phyloP scores from a whole-genome alignment of 2,797 vertebrate genomes.

The Paratrypauchen microcephalus region DNA sequence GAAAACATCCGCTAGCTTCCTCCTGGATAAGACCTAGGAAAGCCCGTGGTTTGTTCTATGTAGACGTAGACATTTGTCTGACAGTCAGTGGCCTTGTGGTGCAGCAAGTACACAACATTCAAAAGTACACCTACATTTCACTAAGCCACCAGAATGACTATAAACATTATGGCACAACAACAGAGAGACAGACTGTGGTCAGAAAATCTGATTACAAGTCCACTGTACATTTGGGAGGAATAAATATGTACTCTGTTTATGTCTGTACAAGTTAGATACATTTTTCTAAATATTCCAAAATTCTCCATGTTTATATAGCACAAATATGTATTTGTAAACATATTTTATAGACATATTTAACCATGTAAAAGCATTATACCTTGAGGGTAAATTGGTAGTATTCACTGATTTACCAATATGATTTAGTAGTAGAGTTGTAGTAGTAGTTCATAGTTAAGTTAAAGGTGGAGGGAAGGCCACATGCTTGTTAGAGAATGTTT shows the following conservation, averaged over 20 bases:
- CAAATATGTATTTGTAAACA: background rate
- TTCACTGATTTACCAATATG: background rate
- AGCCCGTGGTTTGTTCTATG: conserved; percentile 56
- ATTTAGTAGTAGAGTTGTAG: background rate
- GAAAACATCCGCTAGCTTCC: conserved; percentile 52
- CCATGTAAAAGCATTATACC: background rate
- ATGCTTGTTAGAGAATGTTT: no score
- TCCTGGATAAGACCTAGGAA: conserved; percentile 59
- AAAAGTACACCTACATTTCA: conserved; percentile 32
- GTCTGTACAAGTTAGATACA: background rate
- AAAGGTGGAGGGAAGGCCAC: no score
- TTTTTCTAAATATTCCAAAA: background rate
- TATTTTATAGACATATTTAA: background rate
- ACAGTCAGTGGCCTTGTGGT: conserved; percentile 45
- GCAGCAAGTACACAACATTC: conserved; percentile 24
- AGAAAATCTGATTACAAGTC: background rate
- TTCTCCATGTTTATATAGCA: no score
- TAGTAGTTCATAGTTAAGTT: no score
- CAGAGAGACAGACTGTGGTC: conserved; percentile 28
- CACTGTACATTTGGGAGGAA: background rate
- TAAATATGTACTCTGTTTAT: background rate
- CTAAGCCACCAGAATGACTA: conserved; percentile 47
- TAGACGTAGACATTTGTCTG: conserved; percentile 37
- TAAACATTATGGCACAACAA: conserved; percentile 30
- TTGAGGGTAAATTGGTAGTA: background rate